Evolutionary conservation across 2,113 vertebrate genomes (phyloP).

Genomic region (Sula dactylatra): DNA sequence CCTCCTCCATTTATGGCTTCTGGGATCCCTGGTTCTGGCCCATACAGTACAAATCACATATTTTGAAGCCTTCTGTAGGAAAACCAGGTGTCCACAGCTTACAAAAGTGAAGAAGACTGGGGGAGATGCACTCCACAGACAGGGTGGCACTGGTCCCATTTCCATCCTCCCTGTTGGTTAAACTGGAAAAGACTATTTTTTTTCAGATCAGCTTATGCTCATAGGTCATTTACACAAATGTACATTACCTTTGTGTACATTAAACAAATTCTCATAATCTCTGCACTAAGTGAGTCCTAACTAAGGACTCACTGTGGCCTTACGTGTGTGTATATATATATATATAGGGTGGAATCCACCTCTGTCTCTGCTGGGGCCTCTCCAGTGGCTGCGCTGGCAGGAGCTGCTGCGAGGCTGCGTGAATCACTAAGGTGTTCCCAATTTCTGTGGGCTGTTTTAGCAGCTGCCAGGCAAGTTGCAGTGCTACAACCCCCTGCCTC

Average conservation of each 20-base stretch:
- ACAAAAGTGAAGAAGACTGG: background rate
- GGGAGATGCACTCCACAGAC: background rate
- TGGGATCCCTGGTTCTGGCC: background rate
- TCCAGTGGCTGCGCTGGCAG: background rate
- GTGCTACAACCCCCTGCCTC: background rate
- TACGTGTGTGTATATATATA: background rate
- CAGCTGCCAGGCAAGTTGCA: background rate
- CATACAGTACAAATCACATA: background rate
- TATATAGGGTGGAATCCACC: background rate
- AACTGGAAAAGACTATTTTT: background rate
- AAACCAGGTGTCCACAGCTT: background rate
- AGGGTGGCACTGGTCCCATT: background rate
- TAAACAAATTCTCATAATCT: background rate
- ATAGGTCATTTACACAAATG: background rate
- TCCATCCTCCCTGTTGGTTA: background rate
- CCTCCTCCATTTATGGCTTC: background rate
- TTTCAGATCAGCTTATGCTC: background rate
- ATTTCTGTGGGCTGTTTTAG: background rate
- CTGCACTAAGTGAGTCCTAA: background rate
- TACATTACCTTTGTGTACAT: too few relatives aligned
- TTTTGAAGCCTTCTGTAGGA: background rate
- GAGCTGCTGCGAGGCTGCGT: background rate
- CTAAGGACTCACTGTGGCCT: background rate
- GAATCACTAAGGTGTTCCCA: conserved; percentile 21
- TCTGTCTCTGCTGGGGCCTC: background rate